Evolutionary conservation across 2,113 vertebrate genomes (phyloP).

Genomic region (Mesembrinibis cayennensis): DNA sequence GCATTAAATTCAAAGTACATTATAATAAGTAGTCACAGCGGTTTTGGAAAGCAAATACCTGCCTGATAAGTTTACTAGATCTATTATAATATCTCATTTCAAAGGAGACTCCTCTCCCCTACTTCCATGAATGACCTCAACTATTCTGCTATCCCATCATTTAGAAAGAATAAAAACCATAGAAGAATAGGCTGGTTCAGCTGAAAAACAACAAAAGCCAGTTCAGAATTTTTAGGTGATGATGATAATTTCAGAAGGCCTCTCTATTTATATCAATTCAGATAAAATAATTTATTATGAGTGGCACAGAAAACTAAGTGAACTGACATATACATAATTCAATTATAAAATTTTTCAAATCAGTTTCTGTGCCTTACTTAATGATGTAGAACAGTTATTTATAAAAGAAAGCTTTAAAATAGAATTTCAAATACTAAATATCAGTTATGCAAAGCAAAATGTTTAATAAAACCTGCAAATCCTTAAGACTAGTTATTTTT

Average conservation of each 20-base stretch:
- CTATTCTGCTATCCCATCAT: slow-evolving; percentile 6
- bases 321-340: not conserved
- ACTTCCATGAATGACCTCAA: slow-evolving; percentile 28
- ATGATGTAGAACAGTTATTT: not conserved
- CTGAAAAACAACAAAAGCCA: not conserved
- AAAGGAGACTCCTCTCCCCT: not conserved
- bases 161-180: not conserved
- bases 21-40: not conserved
- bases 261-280: not conserved
- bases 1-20: not conserved
- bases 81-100: not conserved
- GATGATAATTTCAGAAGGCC: not conserved
- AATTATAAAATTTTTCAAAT: not conserved
- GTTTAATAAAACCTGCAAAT: not conserved
- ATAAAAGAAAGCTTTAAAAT: not conserved
- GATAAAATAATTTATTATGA: not conserved
- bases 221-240: not conserved
- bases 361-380: not conserved
- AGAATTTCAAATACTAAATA: not conserved
- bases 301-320: not conserved
- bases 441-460: not conserved
- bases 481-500: not conserved
- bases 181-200: not conserved
- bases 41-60: slow-evolving; percentile 23
- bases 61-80: not conserved